A percentile compares a stretch with the other conserved stretches of the same genome.
These are phyloP conservation scores for Meliscaeva auricollis DNA, from an alignment of 2,888 invertebrate species.

Conservation along the genomic window DNA sequence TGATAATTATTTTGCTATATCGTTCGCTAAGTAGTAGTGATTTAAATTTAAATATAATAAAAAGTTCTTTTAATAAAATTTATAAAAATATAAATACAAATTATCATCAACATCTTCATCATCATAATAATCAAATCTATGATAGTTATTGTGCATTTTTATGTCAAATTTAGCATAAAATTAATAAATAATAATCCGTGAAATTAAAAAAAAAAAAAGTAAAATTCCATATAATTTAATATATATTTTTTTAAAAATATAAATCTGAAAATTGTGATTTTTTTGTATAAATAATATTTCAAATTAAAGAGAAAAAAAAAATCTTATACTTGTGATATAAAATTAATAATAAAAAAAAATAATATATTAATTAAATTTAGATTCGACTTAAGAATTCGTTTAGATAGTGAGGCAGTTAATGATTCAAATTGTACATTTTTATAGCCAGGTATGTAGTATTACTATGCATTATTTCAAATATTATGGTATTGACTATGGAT, in stretches of 20 bases:
- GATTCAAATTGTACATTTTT: slow-evolving; percentile 40
- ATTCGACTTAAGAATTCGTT: slow-evolving; percentile 46
- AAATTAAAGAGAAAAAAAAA: slow-evolving; percentile 29
- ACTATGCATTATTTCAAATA: not conserved
- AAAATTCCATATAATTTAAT: slow-evolving; percentile 20
- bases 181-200: not conserved
- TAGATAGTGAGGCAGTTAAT: slow-evolving; percentile 67
- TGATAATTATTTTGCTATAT: slow-evolving; percentile 74
- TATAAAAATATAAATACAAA: no score
- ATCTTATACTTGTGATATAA: slow-evolving; percentile 66
- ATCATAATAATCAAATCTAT: no score
- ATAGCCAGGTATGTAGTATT: slow-evolving; percentile 49
- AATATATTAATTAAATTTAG: slow-evolving; percentile 35
- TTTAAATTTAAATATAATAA: slow-evolving; percentile 63
- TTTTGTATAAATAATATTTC: slow-evolving; percentile 36
- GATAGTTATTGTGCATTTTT: slow-evolving; percentile 7
- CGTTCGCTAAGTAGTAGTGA: slow-evolving; percentile 61
- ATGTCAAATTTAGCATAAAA: slow-evolving; percentile 23
- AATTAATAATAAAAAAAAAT: slow-evolving; percentile 41
- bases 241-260: slow-evolving; percentile 25
- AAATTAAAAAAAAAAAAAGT: not conserved
- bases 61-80: slow-evolving; percentile 30
- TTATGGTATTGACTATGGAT: no score
- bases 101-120: not conserved
- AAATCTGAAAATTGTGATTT: slow-evolving; percentile 21